Base-by-base conservation (phyloP, 2,888 invertebrate genomes). In the Bellardia pandia region DNA sequence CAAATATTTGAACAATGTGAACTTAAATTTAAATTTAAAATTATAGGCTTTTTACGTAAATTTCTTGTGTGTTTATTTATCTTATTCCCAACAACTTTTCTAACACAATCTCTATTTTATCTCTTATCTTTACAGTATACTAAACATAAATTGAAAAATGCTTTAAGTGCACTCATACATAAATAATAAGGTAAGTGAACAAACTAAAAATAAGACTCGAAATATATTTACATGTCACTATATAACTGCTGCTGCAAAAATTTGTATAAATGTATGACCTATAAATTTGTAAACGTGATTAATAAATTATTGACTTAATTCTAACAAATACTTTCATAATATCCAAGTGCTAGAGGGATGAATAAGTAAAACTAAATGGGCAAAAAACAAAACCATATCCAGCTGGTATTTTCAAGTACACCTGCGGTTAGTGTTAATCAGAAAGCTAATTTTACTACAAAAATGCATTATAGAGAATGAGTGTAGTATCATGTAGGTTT, bases 161-260 rank as follows among this genome's bases (percentile, higher is more conserved):
- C 53, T 69, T 56, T 14, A 58, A 79, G 56, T 48, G 48, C 40
- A 30, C 45, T 58, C 64, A 60, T n/a, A 42, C 51, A 82, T 60
- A 48, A 82, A 74, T 69, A 51, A 37, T 45, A 75, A 85, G 85
- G 87, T 87, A 85, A 82, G 72, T 82, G n/a, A 71, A 76, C 45
- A 75, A 37, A 66, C 72, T 48, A 75, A 42, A 4, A 45, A 14
- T n/a, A 45, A 6, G 5, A 7, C 16, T 37, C 8, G 37, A 62
- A 62, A 62, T 14, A 45, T 42, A 23, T 23, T 16, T 11, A 51
- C 2, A n/a, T 9, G 6, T 30, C 14, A 60, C 45, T 45, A 45
- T 13, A 16, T 71, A 33, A 48, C 42, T 16, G 23, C 37, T 33
- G 30, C 53, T 58, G 58, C 68, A 56, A 45, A 58, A 58, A 33